phyloP scores from a whole-genome alignment of 2,888 invertebrate species.

The Meandrusa payeni region DNA sequence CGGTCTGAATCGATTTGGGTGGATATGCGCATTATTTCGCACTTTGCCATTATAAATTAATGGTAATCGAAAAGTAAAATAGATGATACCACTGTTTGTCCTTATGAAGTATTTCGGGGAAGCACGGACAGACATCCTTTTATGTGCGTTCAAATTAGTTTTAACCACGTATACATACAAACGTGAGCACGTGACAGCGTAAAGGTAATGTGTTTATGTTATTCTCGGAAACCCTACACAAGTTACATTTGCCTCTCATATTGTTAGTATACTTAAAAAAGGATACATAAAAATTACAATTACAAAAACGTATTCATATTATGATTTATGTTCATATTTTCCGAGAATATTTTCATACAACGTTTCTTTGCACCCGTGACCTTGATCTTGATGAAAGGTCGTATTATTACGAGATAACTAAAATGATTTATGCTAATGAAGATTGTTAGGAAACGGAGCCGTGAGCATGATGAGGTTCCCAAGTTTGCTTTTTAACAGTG shows the following conservation, averaged over 20 bases:
- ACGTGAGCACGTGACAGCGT: constrained; percentile 5
- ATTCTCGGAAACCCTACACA: constrained; percentile 5
- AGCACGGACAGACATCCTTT: constrained; percentile 19
- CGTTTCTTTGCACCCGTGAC: no score
- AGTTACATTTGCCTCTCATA: not conserved
- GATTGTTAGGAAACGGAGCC: no score
- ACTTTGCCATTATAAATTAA: constrained; percentile 33
- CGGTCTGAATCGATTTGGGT: not conserved
- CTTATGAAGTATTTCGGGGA: constrained; percentile 18
- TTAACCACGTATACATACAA: constrained; percentile 4
- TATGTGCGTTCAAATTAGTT: constrained; percentile 13
- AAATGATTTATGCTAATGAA: no score
- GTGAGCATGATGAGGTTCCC: no score
- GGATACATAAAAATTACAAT: not conserved
- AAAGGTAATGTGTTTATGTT: constrained; percentile 3
- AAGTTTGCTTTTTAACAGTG: no score
- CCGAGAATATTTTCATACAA: no score
- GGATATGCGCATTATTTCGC: constrained; percentile 26
- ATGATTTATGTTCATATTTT: no score
- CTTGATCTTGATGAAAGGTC: no score
- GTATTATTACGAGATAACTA: no score
- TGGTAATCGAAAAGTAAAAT: constrained; percentile 43
- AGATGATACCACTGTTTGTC: constrained; percentile 39
- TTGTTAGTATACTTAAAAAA: not conserved
- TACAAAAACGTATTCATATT: no score